Base-by-base conservation (phyloP, 2,113 vertebrate genomes). In the Micromys minutus region DNA sequence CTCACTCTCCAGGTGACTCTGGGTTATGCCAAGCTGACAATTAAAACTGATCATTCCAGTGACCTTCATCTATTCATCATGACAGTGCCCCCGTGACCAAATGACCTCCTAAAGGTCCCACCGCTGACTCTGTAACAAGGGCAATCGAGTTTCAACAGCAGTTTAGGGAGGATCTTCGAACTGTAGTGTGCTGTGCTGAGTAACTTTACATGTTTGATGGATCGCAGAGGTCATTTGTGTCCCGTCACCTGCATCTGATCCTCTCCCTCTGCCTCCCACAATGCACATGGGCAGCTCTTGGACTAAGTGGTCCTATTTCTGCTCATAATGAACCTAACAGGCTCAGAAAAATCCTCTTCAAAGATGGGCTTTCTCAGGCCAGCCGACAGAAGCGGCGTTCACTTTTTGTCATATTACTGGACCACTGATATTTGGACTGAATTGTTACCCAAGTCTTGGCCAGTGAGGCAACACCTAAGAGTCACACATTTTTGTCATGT, bases 401-500 rank as follows among this genome's bases (percentile, higher is more conserved):
- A 9, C 75, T 52, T 52, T 22, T 8, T 29, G 15, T 42, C 16
- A 4, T 34, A 13, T 45, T 10, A 63, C 26, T 55, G 26, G 1
- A 13, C 5, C 57, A 75, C 52, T 63, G 61, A 3, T 11, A 71
- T 42, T n/a, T 11, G 34, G 31, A 59, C 45, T 36, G 29, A 91
- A 57, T 80, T 39, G 47, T 65, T 21, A 61, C 65, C 42, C 84
- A 50, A 89, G 16, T 17, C 36, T 79, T 17, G 57, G n/a, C 29
- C 45, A 11, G 12, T 3, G 10, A 67, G 61, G 22, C 10, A 29
- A 77, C 76, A 31, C 42, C 77, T 59, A 95, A 84, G 85, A 96
- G 71, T 94, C 92, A 87, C 1, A 47, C 89, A 61, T 24, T 9
- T n/a, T 63, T 86, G 94, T 15, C 69, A 61, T 93, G 84, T 91